phyloP scores from a whole-genome alignment of 2,797 vertebrate species.

The Hypotaenidia philippensis region DNA sequence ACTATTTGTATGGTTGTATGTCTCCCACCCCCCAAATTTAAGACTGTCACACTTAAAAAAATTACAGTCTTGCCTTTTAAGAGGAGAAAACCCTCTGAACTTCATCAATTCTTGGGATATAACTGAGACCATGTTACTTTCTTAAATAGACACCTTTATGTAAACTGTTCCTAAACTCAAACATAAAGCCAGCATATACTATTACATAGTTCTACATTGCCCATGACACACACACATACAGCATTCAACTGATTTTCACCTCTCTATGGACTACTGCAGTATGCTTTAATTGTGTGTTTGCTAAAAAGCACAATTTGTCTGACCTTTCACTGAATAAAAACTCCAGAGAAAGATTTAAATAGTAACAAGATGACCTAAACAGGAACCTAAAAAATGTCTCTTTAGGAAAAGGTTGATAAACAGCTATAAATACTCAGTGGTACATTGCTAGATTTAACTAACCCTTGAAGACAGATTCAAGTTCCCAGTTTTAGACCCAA shows the following conservation, averaged over 20 bases:
- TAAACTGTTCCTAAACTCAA: background rate
- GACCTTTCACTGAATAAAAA: background rate
- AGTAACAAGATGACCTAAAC: constrained; percentile 49
- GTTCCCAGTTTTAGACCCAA: background rate
- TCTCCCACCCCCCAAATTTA: rapidly evolving
- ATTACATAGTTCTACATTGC: background rate
- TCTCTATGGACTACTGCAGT: background rate
- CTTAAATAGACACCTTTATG: background rate
- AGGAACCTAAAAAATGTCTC: constrained; percentile 23
- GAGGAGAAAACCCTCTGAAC: background rate
- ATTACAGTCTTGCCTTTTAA: background rate
- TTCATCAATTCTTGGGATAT: rapidly evolving
- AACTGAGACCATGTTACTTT: background rate
- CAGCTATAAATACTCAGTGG: constrained; percentile 44
- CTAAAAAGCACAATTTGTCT: constrained; percentile 17
- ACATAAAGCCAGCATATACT: background rate
- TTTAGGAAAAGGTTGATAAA: constrained; percentile 55
- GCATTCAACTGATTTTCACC: background rate
- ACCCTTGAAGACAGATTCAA: background rate
- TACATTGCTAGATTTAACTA: constrained; percentile 16
- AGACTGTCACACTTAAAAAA: background rate
- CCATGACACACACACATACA: background rate
- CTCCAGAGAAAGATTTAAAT: constrained; percentile 32
- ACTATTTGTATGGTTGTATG: background rate
- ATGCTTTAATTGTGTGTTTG: background rate